Evolutionary conservation across 64 coral and sea anemone species (phyloP), one percentile per base, ranked within the genome.

Genomic region (Anthopleura sola): DNA sequence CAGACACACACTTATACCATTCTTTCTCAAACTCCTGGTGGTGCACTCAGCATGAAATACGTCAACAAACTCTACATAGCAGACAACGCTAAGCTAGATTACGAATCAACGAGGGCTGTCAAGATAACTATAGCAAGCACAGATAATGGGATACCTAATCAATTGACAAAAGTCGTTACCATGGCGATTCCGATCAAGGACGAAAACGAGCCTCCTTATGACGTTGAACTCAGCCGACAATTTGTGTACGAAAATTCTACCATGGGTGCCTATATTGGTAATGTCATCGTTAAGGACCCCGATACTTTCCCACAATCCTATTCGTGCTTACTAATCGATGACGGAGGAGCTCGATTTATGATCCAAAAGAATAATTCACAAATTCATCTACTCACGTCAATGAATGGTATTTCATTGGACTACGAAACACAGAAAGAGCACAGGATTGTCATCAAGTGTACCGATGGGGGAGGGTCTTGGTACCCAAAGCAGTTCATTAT

Each of bases 381-480:
- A 36, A 87, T 94, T 66, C 68, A 47, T 14, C 48, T 94, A 5
- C 50, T 53, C 50, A 69, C 74, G 23, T 56, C 91, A 48, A 78
- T 80, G 66, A 94, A 94, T 64, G 93, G 88, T 84, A 34, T 91
- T 36, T 29, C 53, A 19, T 64, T 94, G 33, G 81, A 94, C 36
- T 94, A 91, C 85, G 93, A 94, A 83, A 94, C 57, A 31, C 88
- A 94, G 37, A 18, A 55, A 15, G 66, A 54, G 16, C 93, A 94
- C 60, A 87, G 74, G 31, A 74, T 94, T 29, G 82, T 82, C 17
- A 16, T 94, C n/a, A 33, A 82, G 8, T 94, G 93, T 68, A 90
- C 84, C 33, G 93, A 94, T 55, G 85, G 49, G 37, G 93, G 88
- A 2, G 88, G 80, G 48, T 87, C 91, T 24, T 91, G 55, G 13